phyloP scores from a whole-genome alignment of 2,888 invertebrate species.

The Sturmia bella region DNA sequence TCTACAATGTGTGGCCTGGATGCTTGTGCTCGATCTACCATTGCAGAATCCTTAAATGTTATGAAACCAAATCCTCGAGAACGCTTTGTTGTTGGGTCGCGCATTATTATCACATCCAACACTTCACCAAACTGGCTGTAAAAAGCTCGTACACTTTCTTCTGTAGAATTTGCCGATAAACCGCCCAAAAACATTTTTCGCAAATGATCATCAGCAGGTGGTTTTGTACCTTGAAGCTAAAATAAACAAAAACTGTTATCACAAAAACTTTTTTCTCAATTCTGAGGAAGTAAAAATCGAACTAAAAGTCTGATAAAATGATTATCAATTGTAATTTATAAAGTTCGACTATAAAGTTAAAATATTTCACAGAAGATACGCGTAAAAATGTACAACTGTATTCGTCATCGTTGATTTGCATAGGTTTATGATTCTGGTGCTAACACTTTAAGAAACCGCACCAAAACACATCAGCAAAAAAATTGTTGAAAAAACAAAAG shows the following conservation, averaged over 20 bases:
- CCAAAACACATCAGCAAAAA: constrained; percentile 31
- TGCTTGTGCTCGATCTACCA: constrained; percentile 78
- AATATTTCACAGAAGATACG: neutral
- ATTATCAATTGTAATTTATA: too few relatives aligned
- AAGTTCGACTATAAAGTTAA: too few relatives aligned
- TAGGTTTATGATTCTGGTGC: constrained; percentile 63
- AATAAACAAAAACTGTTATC: constrained; percentile 6
- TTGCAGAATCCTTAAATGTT: constrained; percentile 74
- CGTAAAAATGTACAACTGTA: constrained; percentile 19
- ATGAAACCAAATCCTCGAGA: constrained; percentile 80
- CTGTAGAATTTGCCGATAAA: constrained; percentile 76
- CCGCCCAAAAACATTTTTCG: constrained; percentile 80
- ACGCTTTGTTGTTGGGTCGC: constrained; percentile 78
- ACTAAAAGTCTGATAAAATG: too few relatives aligned
- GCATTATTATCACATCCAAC: constrained; percentile 78
- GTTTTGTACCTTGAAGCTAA: constrained; percentile 33
- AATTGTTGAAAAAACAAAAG: neutral
- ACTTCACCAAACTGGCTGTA: constrained; percentile 78
- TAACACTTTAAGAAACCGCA: constrained; percentile 42
- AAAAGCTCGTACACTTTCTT: constrained; percentile 75
- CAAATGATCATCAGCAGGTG: constrained; percentile 74
- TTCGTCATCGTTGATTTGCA: constrained; percentile 61
- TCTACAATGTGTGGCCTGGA: constrained; percentile 78
- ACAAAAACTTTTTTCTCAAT: neutral
- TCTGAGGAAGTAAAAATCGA: too few relatives aligned